These are phyloP conservation scores for Poeciliopsis gracilis DNA, from an alignment of 2,797 vertebrate species.

Conservation along the genomic window DNA sequence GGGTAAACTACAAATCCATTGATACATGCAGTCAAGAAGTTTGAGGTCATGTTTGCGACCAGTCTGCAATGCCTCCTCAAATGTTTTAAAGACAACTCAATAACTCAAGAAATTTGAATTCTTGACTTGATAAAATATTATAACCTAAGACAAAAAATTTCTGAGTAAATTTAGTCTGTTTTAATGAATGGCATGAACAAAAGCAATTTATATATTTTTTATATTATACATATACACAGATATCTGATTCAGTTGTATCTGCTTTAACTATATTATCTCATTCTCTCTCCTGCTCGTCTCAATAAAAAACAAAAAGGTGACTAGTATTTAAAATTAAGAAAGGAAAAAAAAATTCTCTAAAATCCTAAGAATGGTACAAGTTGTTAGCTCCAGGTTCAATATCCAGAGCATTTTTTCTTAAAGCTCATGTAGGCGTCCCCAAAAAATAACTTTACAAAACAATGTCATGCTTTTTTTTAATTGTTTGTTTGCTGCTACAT, in stretches of 20 bases:
- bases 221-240: not conserved
- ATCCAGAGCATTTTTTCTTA: not conserved
- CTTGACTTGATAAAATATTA: not conserved
- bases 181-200: not conserved
- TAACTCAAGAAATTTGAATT: not conserved
- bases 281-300: not conserved
- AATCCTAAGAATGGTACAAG: not conserved
- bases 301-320: not conserved
- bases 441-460: not conserved
- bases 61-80: no score
- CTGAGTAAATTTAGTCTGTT: not conserved
- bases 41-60: no score
- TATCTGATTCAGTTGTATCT: not conserved
- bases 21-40: no score
- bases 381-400: not conserved
- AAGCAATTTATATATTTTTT: not conserved
- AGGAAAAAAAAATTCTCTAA: not conserved
- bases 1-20: no score
- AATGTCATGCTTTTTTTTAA: not conserved
- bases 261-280: not conserved
- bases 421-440: not conserved
- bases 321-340: not conserved
- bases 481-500: not conserved
- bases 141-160: not conserved
- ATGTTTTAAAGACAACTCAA: not conserved